Percentiles rank a stretch among this genome's conserved stretches.
Evolutionary conservation across 2,113 vertebrate species (phyloP).

Genomic region (Lipophrys pholis): DNA sequence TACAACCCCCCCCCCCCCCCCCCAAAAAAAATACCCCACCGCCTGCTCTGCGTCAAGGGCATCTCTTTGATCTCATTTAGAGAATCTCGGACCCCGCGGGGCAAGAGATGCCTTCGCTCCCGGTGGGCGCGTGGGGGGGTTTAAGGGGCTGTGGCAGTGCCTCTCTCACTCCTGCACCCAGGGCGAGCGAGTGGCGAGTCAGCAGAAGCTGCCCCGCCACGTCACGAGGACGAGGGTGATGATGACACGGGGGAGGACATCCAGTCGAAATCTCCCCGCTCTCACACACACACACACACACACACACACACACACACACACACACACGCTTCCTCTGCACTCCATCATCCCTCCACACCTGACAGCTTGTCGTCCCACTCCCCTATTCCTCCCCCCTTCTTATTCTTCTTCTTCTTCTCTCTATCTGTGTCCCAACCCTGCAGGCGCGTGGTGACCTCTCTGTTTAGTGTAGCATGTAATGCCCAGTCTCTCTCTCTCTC

Average conservation of each 20-base stretch:
- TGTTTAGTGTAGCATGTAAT: too few relatives aligned
- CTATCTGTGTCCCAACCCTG: neutral
- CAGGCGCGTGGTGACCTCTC: neutral
- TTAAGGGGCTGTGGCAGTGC: neutral
- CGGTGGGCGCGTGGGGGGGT: neutral
- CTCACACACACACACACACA: neutral
- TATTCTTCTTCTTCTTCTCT: neutral
- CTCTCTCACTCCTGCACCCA: slow-evolving; percentile 31
- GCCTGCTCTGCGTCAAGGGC: slow-evolving; percentile 43
- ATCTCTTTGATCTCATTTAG: slow-evolving; percentile 58
- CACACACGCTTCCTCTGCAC: slow-evolving; percentile 13
- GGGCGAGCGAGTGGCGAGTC: slow-evolving; percentile 49
- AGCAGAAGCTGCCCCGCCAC: slow-evolving; percentile 60
- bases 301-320: too few relatives aligned
- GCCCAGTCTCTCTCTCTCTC: neutral
- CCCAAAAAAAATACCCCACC: too few relatives aligned
- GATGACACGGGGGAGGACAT: slow-evolving; percentile 28
- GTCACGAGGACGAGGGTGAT: slow-evolving; percentile 24
- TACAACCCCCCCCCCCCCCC: neutral
- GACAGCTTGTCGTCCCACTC: slow-evolving; percentile 22
- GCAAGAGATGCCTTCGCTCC: slow-evolving; percentile 3
- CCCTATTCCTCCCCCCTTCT: neutral
- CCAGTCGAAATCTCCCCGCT: neutral
- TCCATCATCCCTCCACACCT: slow-evolving; percentile 44
- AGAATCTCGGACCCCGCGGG: slow-evolving; percentile 31